phyloP scores from a whole-genome alignment of 2,113 vertebrate genomes.

The Bostrychus sinensis region DNA sequence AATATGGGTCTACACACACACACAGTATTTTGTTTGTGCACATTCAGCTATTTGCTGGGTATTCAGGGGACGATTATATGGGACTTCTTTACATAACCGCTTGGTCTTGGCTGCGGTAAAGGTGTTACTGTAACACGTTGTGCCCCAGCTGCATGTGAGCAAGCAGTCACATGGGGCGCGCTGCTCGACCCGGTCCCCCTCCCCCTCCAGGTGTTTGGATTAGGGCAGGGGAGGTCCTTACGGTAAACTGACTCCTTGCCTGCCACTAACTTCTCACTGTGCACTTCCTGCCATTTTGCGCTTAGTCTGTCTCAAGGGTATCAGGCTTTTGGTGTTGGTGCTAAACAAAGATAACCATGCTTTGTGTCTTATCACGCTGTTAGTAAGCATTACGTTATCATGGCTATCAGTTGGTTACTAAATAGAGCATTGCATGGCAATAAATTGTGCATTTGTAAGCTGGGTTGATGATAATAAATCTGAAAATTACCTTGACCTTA shows the following conservation, averaged over 20 bases:
- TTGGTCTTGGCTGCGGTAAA: conserved; percentile 44
- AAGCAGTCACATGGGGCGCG: conserved; percentile 70
- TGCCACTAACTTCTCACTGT: conserved; percentile 32
- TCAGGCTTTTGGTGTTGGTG: not conserved
- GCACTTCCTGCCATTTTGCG: conserved; percentile 16
- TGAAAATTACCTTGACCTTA: not conserved
- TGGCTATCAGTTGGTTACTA: not conserved
- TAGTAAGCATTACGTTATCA: not conserved
- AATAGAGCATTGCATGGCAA: not conserved
- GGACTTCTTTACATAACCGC: conserved; percentile 57
- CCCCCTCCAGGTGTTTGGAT: conserved; percentile 74
- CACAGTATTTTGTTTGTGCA: too few species aligned
- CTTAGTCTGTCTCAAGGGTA: conserved; percentile 9
- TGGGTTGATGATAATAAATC: not conserved
- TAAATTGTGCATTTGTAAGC: not conserved
- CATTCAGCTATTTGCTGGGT: not conserved
- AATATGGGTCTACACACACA: too few species aligned
- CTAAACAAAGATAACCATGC: not conserved
- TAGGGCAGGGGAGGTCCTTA: conserved; percentile 54
- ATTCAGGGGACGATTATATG: not conserved
- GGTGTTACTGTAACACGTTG: conserved; percentile 80
- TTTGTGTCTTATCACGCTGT: not conserved
- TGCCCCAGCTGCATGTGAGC: conserved; percentile 69
- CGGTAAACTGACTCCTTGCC: conserved; percentile 63
- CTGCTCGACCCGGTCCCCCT: conserved; percentile 3